Evolutionary conservation across 92 coral and sea anemone species (phyloP), one percentile per base, ranked within the genome.

Genomic region (Virgularia gustaviana): DNA sequence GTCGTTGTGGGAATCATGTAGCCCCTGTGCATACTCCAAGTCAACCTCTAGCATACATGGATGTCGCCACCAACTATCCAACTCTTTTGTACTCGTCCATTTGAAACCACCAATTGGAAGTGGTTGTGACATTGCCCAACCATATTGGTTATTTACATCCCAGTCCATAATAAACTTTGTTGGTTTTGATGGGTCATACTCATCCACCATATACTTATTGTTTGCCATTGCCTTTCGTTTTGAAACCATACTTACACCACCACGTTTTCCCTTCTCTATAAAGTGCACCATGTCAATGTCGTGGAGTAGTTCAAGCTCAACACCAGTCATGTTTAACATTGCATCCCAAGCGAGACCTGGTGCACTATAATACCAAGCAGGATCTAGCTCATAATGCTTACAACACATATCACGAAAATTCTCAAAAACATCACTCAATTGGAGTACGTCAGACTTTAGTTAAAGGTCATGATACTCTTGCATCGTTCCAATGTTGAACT

Each of bases 1-100:
- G 23, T 79, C 84, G 35, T 71, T 78, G 55, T 77, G 83, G 0
- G 56, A 22, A 29, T 83, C 65, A 25, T 83, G 88, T 0, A 83
- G 76, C 0, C 59, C 0, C 2, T 43, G 0, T 6, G 83, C 78
- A 24, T 76, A 67, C 1, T 78, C 84, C 34, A 70, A 23, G 34
- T 78, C 83, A 15, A 70, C 83, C 47, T 78, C 83, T 0, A 83
- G 59, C 0, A 78, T 70, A 44, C 81, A 75, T 22, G 81, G 75
- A 57, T 55, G 44, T 1, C 55, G 54, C 54, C 39, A 31, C 78
- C 82, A 80, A 33, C 0, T 38, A 6, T 0, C 52, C 0, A 80
- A 0, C 56, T 80, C 80, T 53, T 80, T 49, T 0, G 62, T 37
- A 36, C 37, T 63, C 81, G 65, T 80, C 85, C 80, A 80, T 19